Base-by-base conservation (phyloP, 2,888 invertebrate species). In the Cecidostiba fungosa region DNA sequence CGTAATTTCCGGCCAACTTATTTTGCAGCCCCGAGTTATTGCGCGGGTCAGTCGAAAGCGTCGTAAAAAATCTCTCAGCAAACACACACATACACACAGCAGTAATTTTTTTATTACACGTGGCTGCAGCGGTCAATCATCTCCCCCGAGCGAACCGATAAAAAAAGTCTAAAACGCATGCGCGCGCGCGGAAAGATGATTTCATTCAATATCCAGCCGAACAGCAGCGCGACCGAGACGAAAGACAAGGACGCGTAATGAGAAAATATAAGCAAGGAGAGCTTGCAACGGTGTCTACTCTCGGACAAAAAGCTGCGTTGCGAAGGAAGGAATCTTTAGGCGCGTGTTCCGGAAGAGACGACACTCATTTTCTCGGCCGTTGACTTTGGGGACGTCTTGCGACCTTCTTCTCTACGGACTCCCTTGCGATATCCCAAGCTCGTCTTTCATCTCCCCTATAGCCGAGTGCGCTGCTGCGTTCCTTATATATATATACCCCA, bases 341-440 rank as follows among this genome's bases (percentile, higher is more conserved):
- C 89, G 90, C 91, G 90, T 90, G 90, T 91, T 91, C 90, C 90
- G 90, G 91, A 91, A 91, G 91, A 91, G 91, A 91, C 90, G 90
- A 90, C 89, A 91, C 94, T 95, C 94, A 95, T 95, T 95, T 94
- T 95, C 94, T 94, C 94, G 94, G 92, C 94, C 94, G 94, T 94
- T 95, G 94, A 94, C 89, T 91, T 85, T 88, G 90, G 66, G 66
- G 90, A 91, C 90, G 87, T 89, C 83, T 43, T 32, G 81, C 69
- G 47, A 43, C 62, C 47, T 74, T 54, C 47, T 74, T 54, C 32
- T 16, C 32, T 50, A 43, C 29, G 70, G 77, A 82, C 73, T 81
- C 69, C 77, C 82, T 39, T 26, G 73, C 36, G 76, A 43, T 50
- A 47, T 12, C 43, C 43, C 73, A 29, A 66, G 36, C 23, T 39